Base-by-base conservation (phyloP, 2,113 vertebrate genomes). In the Charina bottae region DNA sequence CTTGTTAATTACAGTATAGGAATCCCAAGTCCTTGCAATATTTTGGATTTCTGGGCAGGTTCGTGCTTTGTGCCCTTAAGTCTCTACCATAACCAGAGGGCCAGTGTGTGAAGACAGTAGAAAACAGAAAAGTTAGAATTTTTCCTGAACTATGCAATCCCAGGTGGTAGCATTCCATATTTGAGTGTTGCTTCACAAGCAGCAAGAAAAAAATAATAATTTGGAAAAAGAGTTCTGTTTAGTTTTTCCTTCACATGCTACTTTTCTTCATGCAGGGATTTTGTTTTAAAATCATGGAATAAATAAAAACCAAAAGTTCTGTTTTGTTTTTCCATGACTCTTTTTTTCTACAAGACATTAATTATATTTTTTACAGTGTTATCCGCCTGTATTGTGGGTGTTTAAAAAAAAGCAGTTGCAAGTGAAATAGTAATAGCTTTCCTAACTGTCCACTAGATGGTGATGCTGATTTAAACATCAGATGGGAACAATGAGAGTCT, bases 401-500 rank as follows among this genome's bases (percentile, higher is more conserved):
- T 13, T 60, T 42, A 42, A 59, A 26, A 88, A 37, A 87, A 72
- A 62, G 54, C 83, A 28, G 21, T 53, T 26, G 46, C 37, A 72
- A 92, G 84, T 62, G 54, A 62, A 92, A 28, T 10, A 83, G 26
- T 53, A 60, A 92, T 83, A 10, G n/a, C 37, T 87, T 2, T 59
- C 54, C 26, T 23, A 42, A 13, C n/a, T 42, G 46, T 46, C 87
- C 91, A 89, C 58, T 49, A 92, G 91, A 85, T 89, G 91, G 91
- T 26, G 78, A n/a, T 55, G 23, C 62, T 64, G 87, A 21, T 92
- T 85, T 89, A 85, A 53, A 33, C 87, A 88, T 83, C 56, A 89
- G 49, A 23, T 78, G 62, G 83, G 26, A 54, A 49, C 13, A 53
- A 33, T 33, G 53, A 2, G 46, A 33, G 28, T 78, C 72, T 78